phyloP scores from a whole-genome alignment of 2,113 vertebrate genomes.

The Tachuris rubrigastra region DNA sequence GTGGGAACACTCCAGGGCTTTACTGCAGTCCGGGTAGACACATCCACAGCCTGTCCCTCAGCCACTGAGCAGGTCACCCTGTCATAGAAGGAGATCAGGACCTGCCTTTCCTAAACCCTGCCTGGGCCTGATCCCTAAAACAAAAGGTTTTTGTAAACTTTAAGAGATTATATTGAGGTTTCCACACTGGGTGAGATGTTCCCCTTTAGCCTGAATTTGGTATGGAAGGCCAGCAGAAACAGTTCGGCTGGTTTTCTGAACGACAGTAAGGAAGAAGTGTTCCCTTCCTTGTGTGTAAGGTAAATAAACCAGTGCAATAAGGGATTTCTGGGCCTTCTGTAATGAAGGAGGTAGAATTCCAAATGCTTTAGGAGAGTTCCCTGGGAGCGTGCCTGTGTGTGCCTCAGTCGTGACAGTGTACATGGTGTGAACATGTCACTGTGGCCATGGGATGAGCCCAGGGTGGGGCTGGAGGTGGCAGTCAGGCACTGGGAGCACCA shows the following conservation, averaged over 20 bases:
- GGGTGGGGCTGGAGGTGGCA: background rate
- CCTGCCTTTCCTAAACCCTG: background rate
- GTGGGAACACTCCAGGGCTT: background rate
- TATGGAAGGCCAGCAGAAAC: background rate
- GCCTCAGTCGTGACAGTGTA: background rate
- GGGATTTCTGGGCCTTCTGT: background rate
- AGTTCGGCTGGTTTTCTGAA: background rate
- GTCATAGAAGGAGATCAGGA: background rate
- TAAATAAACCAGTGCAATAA: background rate
- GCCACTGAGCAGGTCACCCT: background rate
- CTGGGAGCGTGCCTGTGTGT: background rate
- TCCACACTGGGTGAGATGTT: background rate
- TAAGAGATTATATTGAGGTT: background rate
- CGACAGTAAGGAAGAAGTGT: background rate
- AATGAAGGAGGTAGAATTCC: background rate
- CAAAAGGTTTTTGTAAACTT: background rate
- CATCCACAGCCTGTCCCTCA: background rate
- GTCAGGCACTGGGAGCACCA: background rate
- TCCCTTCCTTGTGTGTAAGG: background rate
- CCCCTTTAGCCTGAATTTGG: background rate
- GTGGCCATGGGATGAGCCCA: background rate
- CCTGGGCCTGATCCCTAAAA: background rate
- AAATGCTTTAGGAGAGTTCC: background rate
- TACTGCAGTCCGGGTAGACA: too few relatives aligned
- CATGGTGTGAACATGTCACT: rapidly evolving